Evolutionary conservation across 2,113 vertebrate species (phyloP).

Genomic region (Lonchura striata): DNA sequence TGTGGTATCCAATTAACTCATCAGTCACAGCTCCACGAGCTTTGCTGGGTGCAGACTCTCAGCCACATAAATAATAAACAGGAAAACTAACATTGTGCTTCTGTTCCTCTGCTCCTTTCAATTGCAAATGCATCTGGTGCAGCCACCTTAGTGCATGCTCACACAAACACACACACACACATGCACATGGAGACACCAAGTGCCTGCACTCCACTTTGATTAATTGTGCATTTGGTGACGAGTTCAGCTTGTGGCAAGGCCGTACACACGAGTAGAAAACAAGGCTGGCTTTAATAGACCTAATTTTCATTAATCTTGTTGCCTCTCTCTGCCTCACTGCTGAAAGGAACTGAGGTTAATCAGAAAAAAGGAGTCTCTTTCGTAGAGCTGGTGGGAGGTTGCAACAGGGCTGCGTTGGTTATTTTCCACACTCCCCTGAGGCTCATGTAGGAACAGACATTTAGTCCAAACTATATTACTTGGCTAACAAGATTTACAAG

Average conservation of each 20-base stretch:
- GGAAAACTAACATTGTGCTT: constrained; percentile 12
- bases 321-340: neutral
- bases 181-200: fast-evolving
- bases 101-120: constrained; percentile 3
- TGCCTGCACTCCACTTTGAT: neutral
- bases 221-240: neutral
- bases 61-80: constrained; percentile 37
- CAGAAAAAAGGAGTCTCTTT: neutral
- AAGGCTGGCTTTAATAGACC: neutral
- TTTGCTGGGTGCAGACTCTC: constrained; percentile 6
- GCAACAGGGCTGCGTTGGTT: neutral
- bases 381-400: neutral
- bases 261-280: neutral
- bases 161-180: neutral
- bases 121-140: neutral
- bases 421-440: constrained; percentile 39
- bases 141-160: neutral
- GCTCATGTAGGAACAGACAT: constrained; percentile 1
- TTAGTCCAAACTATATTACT: constrained; percentile 42
- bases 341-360: constrained; percentile 7
- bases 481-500: constrained; percentile 45
- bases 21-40: neutral
- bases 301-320: constrained; percentile 17
- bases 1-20: constrained; percentile 19
- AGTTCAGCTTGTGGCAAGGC: neutral